Percentiles rank a stretch among this genome's conserved stretches.
phyloP scores from a whole-genome alignment of 1,140 invertebrate genomes.

The Onthophagus taurus region DNA sequence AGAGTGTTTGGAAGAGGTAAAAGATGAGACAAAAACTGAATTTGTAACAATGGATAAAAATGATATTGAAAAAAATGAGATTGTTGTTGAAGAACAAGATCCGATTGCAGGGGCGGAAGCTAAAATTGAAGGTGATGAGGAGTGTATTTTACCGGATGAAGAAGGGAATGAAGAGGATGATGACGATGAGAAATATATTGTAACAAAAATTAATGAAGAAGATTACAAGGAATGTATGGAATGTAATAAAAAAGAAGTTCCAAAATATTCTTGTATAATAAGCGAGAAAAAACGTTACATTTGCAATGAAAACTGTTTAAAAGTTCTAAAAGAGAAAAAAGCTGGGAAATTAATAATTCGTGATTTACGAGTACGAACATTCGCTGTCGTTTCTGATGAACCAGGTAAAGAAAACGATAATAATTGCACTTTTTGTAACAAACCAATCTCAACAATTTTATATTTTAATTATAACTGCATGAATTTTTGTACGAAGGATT shows the following conservation, averaged over 20 bases:
- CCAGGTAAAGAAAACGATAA: conserved; percentile 14
- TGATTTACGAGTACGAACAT: conserved; percentile 32
- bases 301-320: conserved; percentile 39
- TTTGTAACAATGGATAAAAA: background rate
- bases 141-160: conserved; percentile 1
- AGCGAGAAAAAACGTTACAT: conserved; percentile 31
- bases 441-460: no score
- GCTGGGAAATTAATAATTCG: conserved; percentile 37
- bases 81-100: conserved; percentile 1
- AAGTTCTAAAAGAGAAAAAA: conserved; percentile 31
- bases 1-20: no score
- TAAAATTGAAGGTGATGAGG: background rate
- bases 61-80: no score
- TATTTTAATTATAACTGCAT: no score
- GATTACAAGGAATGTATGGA: conserved; percentile 11
- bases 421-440: no score
- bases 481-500: conserved; percentile 86
- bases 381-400: conserved; percentile 14
- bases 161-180: conserved; percentile 1
- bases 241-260: conserved; percentile 13
- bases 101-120: background rate
- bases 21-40: background rate
- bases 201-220: conserved; percentile 3
- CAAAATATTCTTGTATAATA: conserved; percentile 24
- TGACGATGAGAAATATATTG: conserved; percentile 12